phyloP scores from a whole-genome alignment of 2,797 vertebrate species.

The Trachurus trachurus region DNA sequence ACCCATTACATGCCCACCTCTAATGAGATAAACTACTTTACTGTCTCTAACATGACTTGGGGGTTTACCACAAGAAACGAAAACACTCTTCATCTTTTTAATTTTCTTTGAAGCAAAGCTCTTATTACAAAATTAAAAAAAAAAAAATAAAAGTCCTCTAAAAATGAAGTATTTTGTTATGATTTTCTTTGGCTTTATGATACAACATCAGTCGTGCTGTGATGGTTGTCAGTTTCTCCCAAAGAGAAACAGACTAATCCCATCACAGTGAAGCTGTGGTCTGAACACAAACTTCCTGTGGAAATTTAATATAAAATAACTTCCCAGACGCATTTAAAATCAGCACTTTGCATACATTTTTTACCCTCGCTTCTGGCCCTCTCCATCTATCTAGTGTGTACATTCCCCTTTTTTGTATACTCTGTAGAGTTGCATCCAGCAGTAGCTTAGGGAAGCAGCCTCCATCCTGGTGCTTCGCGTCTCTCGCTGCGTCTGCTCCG shows the following conservation, averaged over 20 bases:
- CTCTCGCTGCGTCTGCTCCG: slow-evolving; percentile 18
- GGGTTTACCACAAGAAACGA: slow-evolving; percentile 21
- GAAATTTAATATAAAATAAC: slow-evolving; percentile 23
- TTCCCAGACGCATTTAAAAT: slow-evolving; percentile 21
- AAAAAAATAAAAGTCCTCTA: too few species aligned
- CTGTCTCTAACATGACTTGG: slow-evolving; percentile 32
- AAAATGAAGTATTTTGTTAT: neutral
- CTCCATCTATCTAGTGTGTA: slow-evolving; percentile 31
- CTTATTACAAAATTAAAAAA: neutral
- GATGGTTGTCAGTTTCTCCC: neutral
- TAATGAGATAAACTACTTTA: slow-evolving; percentile 6
- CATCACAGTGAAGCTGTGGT: neutral
- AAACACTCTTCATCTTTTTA: slow-evolving; percentile 25
- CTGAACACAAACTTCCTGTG: neutral
- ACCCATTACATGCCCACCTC: slow-evolving; percentile 10
- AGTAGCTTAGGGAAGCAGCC: slow-evolving; percentile 39
- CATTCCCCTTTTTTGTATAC: slow-evolving; percentile 34
- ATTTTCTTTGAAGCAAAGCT: slow-evolving; percentile 37
- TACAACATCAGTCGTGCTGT: neutral
- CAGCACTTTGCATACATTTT: neutral
- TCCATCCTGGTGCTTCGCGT: slow-evolving; percentile 19
- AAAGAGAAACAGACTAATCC: slow-evolving; percentile 7
- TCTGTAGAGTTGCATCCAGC: slow-evolving; percentile 23
- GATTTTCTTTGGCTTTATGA: neutral
- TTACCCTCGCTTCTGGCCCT: slow-evolving; percentile 32